Conservation (phyloP, 92 coral and sea anemone genomes). For the Desmophyllum pertusum region DNA sequence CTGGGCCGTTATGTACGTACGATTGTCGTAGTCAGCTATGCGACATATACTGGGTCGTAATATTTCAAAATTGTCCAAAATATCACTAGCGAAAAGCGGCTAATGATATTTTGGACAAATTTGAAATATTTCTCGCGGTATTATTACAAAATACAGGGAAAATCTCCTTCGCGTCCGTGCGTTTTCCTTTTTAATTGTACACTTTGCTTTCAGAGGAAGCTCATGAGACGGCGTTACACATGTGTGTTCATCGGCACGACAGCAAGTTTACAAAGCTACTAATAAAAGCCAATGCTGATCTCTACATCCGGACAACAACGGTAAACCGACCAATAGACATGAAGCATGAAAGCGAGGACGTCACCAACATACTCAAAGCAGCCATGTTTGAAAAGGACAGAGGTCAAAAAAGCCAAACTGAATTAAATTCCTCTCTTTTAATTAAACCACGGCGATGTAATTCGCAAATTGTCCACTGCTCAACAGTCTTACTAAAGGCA, state of each 20-base stretch:
- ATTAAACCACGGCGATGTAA: not conserved
- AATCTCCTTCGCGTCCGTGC: too few relatives aligned
- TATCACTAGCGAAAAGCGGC: too few relatives aligned
- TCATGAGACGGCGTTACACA: slow-evolving; percentile 72
- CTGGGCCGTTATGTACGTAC: too few relatives aligned
- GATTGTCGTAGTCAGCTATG: too few relatives aligned
- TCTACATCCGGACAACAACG: slow-evolving; percentile 62
- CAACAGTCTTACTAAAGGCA: not conserved
- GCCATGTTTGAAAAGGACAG: slow-evolving; percentile 50
- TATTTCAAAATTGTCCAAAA: too few relatives aligned
- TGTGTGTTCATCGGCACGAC: slow-evolving; percentile 73
- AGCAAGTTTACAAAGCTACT: slow-evolving; percentile 47
- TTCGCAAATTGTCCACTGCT: not conserved
- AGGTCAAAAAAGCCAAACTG: slow-evolving; percentile 6
- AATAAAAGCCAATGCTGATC: slow-evolving; percentile 82
- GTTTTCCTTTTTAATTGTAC: not conserved
- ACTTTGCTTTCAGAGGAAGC: slow-evolving; percentile 52
- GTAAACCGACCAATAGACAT: slow-evolving; percentile 63
- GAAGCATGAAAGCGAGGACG: slow-evolving; percentile 25
- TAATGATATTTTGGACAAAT: too few relatives aligned
- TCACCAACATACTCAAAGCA: slow-evolving; percentile 16
- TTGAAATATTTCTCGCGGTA: too few relatives aligned
- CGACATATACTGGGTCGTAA: too few relatives aligned
- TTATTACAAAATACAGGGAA: too few relatives aligned
- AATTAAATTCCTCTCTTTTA: not conserved